Base-by-base conservation (phyloP, 2,113 vertebrate species). In the Dryoscopus gambensis region DNA sequence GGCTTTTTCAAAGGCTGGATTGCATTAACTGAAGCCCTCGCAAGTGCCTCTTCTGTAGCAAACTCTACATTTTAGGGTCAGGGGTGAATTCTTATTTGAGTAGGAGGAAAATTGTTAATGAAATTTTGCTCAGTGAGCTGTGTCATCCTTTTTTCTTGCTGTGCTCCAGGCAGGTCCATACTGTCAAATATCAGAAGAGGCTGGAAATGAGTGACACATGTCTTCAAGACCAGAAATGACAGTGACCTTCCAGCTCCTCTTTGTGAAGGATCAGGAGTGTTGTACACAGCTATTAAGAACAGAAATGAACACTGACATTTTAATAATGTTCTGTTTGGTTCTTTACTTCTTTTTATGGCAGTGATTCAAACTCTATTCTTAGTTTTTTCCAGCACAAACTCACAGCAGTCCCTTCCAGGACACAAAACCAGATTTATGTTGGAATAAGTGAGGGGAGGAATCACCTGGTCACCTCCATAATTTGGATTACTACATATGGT, bases 91-190 rank as follows among this genome's bases (percentile, higher is more conserved):
- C 86, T 95, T 93, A 92, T 95, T 95, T 94, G 94, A 93, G 94
- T 93, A 94, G 86, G 90, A 95, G 90, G 94, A 84, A 97, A 97
- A 96, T 86, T 93, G 90, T 97, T 97, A 95, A 94, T 95, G 94
- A 97, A 96, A 96, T 95, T 96, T 96, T 95, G 82, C 71, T 97
- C 95, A 97, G 96, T 91, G 95, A 96, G 87, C 90, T 97, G 95
- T 96, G 90, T 92, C 92, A 96, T 91, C 81, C 59, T 95, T 96
- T 96, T 95, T 95, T 94, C 86, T 96, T 93, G 69, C 78, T 93
- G 70, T 88, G 96, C 93, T 97, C n/a, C 92, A 96, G 95, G 97
- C 93, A 96, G 87, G 92, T 96, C 96, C 95, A 89, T 86, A 94
- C 94, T 97, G 93, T 96, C 96, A 97, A 85, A 96, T 95, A 96